Percentiles rank a stretch among this genome's conserved stretches.
phyloP scores from a whole-genome alignment of 1,140 invertebrate species.

The Panagrolaimus sp. region DNA sequence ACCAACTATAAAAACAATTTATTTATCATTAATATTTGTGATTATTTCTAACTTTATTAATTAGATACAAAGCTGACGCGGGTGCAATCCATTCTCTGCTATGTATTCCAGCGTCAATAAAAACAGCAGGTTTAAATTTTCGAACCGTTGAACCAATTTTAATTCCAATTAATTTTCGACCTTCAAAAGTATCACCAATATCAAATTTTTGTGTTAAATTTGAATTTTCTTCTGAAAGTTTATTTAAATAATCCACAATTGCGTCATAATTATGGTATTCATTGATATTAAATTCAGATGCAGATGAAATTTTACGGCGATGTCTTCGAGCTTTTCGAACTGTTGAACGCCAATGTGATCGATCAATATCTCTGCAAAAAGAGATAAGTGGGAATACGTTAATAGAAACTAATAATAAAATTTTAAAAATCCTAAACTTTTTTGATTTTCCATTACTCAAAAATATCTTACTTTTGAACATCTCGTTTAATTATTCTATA shows the following conservation, averaged over 20 bases:
- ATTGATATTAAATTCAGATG: constrained; percentile 32
- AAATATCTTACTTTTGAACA: constrained; percentile 39
- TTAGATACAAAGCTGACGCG: constrained; percentile 58
- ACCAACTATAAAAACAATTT: constrained; percentile 27
- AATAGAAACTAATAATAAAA: no score
- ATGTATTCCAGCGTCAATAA: constrained; percentile 59
- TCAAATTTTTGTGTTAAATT: constrained; percentile 41
- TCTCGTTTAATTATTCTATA: constrained; percentile 29
- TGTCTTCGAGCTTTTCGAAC: constrained; percentile 18
- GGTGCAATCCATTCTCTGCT: constrained; percentile 59
- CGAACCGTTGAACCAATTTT: constrained; percentile 29
- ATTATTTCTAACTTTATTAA: constrained; percentile 42
- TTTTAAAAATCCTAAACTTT: no score
- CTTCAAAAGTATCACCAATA: constrained; percentile 48
- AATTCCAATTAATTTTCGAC: constrained; percentile 41
- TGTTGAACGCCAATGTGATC: constrained; percentile 14
- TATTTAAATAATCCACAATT: constrained; percentile 45
- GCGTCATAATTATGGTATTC: constrained; percentile 42
- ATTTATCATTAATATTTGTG: constrained; percentile 14
- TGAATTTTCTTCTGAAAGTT: constrained; percentile 29
- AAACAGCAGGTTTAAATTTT: constrained; percentile 49
- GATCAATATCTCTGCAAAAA: constrained; percentile 5
- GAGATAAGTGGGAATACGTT: no score
- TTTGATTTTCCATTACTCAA: no score
- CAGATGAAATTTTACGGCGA: not conserved